A percentile compares a stretch with the other conserved stretches of the same genome.
Evolutionary conservation across 2,888 invertebrate genomes (phyloP).

Genomic region (Poecilobothrus nobilitatus): DNA sequence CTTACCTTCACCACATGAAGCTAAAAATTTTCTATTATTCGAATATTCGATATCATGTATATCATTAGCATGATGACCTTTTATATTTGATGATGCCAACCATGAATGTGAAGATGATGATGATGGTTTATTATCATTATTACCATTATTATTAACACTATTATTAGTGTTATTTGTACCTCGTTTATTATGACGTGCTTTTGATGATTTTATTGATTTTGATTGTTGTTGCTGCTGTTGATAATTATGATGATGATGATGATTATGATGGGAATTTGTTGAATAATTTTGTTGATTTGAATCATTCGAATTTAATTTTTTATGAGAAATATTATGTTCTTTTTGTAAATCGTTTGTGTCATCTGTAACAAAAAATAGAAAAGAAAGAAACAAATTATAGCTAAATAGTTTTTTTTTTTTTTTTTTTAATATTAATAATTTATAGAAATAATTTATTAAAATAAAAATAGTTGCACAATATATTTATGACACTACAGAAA

Average conservation of each 20-base stretch:
- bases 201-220: conserved; percentile 7
- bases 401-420: no score
- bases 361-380: neutral
- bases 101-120: conserved; percentile 56
- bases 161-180: no score
- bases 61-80: conserved; percentile 64
- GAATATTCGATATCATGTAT: conserved; percentile 74
- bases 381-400: neutral
- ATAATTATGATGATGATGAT: neutral
- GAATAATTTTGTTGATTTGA: neutral
- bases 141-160: neutral
- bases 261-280: neutral
- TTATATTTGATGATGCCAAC: conserved; percentile 68
- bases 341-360: neutral
- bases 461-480: no score
- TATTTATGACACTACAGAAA: no score
- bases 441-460: no score
- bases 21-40: conserved; percentile 68
- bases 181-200: neutral
- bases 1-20: conserved; percentile 37
- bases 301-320: neutral
- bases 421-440: no score
- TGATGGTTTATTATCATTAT: neutral
- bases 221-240: neutral
- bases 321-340: neutral